Percentiles rank a stretch among this genome's conserved stretches.
phyloP scores from a whole-genome alignment of 2,797 vertebrate genomes.

The Falco berigora region DNA sequence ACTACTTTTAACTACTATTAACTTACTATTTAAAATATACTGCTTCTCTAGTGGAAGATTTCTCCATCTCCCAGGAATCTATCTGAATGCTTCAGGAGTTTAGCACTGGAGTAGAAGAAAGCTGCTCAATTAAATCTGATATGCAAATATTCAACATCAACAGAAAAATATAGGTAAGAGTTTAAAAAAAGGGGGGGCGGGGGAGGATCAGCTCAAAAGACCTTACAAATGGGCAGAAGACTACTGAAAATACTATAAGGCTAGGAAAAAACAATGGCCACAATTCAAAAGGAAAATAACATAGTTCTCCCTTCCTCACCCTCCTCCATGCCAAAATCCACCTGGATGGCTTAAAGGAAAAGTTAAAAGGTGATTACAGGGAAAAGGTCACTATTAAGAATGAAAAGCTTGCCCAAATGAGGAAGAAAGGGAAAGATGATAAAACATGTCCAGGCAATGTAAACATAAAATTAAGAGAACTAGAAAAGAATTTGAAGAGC shows the following conservation, averaged over 20 bases:
- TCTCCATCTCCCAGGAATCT: neutral
- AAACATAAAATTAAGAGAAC: neutral
- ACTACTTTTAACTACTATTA: neutral
- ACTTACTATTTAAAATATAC: neutral
- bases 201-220: neutral
- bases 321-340: neutral
- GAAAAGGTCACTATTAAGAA: neutral
- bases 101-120: neutral
- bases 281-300: neutral
- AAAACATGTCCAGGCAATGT: neutral
- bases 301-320: neutral
- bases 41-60: neutral
- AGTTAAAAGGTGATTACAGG: neutral
- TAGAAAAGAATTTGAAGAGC: neutral
- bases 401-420: neutral
- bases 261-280: neutral
- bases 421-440: neutral
- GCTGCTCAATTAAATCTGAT: neutral
- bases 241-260: neutral
- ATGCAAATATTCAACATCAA: neutral
- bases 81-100: neutral
- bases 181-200: neutral
- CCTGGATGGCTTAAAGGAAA: neutral
- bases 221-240: neutral
- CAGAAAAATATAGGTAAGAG: neutral